phyloP scores from a whole-genome alignment of 2,113 vertebrate species.

The Thermophis baileyi region DNA sequence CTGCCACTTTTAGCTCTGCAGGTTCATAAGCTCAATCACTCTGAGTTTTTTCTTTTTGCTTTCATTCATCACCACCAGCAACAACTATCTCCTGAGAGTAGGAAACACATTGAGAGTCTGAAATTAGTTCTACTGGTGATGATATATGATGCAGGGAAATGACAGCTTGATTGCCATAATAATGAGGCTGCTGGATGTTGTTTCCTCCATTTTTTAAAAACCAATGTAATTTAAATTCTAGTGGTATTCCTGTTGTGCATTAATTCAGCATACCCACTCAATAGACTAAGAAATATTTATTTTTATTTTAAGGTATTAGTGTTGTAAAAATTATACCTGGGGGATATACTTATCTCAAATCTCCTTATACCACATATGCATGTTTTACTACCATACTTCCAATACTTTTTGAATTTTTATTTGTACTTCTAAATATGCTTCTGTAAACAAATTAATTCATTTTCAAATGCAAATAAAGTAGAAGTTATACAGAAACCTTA shows the following conservation, averaged over 20 bases:
- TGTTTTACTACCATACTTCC: conserved; percentile 13
- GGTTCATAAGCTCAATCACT: conserved; percentile 24
- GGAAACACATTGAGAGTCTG: conserved; percentile 36
- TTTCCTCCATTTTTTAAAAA: conserved; percentile 20
- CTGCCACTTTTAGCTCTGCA: not conserved
- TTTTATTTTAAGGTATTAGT: conserved; percentile 20
- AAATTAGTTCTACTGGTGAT: conserved; percentile 57
- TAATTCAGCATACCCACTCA: conserved; percentile 39
- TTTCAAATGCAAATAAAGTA: conserved; percentile 16
- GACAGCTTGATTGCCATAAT: conserved; percentile 53
- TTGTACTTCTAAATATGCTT: conserved; percentile 37
- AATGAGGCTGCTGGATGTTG: conserved; percentile 46
- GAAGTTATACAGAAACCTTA: conserved; percentile 16
- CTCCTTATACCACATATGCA: not conserved
- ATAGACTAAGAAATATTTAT: conserved; percentile 8
- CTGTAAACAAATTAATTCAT: conserved; percentile 33
- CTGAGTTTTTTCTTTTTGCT: conserved; percentile 27
- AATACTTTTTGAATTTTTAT: conserved; percentile 18
- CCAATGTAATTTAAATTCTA: conserved; percentile 46
- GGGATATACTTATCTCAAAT: conserved; percentile 30
- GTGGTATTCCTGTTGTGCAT: conserved; percentile 33
- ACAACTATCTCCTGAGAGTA: conserved; percentile 38
- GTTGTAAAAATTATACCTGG: conserved; percentile 30
- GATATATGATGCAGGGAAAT: conserved; percentile 38
- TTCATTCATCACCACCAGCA: conserved; percentile 41